Percentiles rank a stretch among this genome's conserved stretches.
Conservation (phyloP, 1,140 invertebrate species). For the Papilio xuthus region DNA sequence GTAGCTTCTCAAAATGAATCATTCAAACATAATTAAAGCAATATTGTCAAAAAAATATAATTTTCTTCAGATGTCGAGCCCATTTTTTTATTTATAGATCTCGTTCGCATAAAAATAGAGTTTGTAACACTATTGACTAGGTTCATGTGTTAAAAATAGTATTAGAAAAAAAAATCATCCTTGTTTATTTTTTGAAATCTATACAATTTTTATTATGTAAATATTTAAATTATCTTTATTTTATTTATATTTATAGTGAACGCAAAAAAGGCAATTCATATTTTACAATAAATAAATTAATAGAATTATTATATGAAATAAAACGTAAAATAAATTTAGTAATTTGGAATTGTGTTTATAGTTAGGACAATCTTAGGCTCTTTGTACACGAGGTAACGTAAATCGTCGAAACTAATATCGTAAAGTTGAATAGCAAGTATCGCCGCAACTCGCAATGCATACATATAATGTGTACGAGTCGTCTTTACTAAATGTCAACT, state of each 20-base stretch:
- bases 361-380: too few relatives aligned
- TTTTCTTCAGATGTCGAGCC: not conserved
- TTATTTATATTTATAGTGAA: not conserved
- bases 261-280: not conserved
- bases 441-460: too few relatives aligned
- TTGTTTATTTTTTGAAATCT: not conserved
- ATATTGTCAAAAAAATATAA: not conserved
- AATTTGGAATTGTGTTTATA: not conserved
- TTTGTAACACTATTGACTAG: slow-evolving; percentile 33
- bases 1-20: not conserved
- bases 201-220: not conserved
- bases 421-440: not conserved
- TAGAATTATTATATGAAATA: not conserved
- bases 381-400: not conserved
- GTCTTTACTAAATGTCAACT: too few relatives aligned
- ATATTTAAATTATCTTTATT: not conserved
- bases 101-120: not conserved
- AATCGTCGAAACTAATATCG: not conserved
- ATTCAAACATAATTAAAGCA: not conserved
- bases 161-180: not conserved
- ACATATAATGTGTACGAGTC: too few relatives aligned
- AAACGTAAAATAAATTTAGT: not conserved
- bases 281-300: not conserved
- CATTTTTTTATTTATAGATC: not conserved
- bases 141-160: slow-evolving; percentile 13